Base-by-base conservation (phyloP, 2,888 invertebrate species). In the Eupithecia dodoneata region DNA sequence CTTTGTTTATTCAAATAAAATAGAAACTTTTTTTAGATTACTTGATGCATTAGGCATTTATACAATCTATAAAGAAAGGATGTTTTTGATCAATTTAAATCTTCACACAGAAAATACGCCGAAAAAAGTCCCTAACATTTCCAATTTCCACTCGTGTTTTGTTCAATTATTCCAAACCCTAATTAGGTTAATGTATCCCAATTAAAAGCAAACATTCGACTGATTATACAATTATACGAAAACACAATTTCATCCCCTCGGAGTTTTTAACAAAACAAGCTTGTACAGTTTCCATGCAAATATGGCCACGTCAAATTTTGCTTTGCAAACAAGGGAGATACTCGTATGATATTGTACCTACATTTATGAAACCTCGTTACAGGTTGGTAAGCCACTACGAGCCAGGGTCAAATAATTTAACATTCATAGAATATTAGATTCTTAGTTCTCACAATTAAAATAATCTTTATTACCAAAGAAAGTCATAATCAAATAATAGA, bases 221-320 rank as follows among this genome's bases (percentile, higher is more conserved):
- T 79, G 73, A 81, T 81, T 81, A 79, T 75, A 76, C 73, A 78
- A 81, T 81, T 76, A 78, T 67, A 74, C 75, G 72, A 74, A 65
- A 73, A 12, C 73, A 66, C 71, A 47, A 66, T 74, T 71, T 42
- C 66, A 71, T 74, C 18, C 52, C 45, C 30, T 63, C 63, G 10
- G 63, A n/a, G 49, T 71, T 76, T 76, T 69, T 73, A 70, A 73
- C 69, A 69, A 63, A 76, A 70, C 70, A 70, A 45, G 70, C 63
- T 6, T 63, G 30, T 70, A 70, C 70, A 70, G 45, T 72, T n/a
- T 72, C 18, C 72, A 59, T 59, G 55, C 59, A 72, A 72, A 72
- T 70, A 47, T 70, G 70, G 47, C 18, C 59, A 59, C 55, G 72
- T n/a, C 44, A 55, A 63, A 72, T 59, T 72, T 72, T 49, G 47